Conservation (phyloP, 2,888 invertebrate genomes). For the Gymnoscelis rufifasciata region DNA sequence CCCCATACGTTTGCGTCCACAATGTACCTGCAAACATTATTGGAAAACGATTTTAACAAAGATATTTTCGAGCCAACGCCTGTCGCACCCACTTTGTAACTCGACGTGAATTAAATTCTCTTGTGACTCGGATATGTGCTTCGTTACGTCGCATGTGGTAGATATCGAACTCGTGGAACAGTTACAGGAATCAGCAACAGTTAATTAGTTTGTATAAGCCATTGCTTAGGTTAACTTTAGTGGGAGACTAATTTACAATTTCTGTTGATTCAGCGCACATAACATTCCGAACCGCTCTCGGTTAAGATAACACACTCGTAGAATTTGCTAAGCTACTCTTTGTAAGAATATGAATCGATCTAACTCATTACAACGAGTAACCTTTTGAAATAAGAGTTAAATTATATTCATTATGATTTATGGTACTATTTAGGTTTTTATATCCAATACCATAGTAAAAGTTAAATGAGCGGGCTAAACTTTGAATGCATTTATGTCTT, state of each 20-base stretch:
- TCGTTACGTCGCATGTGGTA: constrained; percentile 12
- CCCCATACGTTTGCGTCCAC: constrained; percentile 19
- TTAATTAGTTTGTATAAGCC: constrained; percentile 15
- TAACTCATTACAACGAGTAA: too few relatives aligned
- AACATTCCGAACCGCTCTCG: neutral
- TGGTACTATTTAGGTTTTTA: too few relatives aligned
- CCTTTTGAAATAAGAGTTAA: too few relatives aligned
- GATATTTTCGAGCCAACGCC: constrained; percentile 26
- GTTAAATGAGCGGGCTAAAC: too few relatives aligned
- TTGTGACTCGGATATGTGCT: constrained; percentile 10
- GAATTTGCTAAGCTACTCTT: too few relatives aligned
- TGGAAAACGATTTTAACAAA: constrained; percentile 37
- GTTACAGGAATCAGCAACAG: constrained; percentile 5
- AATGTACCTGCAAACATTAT: constrained; percentile 30
- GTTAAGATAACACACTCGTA: neutral
- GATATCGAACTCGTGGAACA: constrained; percentile 11
- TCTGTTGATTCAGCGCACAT: too few relatives aligned
- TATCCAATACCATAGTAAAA: too few relatives aligned
- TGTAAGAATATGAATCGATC: too few relatives aligned
- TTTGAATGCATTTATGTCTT: too few relatives aligned
- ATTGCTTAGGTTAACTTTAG: neutral
- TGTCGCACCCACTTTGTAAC: constrained; percentile 20
- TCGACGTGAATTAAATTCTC: constrained; percentile 26
- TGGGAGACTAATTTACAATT: neutral
- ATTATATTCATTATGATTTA: too few relatives aligned